Percentiles rank a stretch among this genome's conserved stretches.
Conservation (phyloP, 2,113 vertebrate genomes). For the Onychostoma macrolepis region DNA sequence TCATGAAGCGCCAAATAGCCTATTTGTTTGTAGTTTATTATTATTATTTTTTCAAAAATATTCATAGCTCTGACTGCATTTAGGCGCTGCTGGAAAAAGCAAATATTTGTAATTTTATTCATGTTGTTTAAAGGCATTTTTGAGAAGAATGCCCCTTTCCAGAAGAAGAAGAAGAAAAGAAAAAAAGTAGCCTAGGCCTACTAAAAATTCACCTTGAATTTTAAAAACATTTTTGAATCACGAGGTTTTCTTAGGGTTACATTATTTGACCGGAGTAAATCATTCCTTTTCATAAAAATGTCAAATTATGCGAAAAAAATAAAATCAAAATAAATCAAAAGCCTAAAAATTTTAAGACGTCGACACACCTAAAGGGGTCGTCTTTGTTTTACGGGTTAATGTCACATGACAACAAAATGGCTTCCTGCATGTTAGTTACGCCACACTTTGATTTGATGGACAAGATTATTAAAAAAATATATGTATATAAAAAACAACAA, state of each 20-base stretch:
- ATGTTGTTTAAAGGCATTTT: not conserved
- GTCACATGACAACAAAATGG: slow-evolving; percentile 13
- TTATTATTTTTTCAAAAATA: not conserved
- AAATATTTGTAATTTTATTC: not conserved
- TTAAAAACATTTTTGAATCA: not conserved
- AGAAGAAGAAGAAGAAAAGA: too few species aligned
- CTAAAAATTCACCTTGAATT: not conserved
- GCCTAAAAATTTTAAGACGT: not conserved
- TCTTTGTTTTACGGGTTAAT: not conserved
- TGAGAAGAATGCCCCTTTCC: not conserved
- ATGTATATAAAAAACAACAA: not conserved
- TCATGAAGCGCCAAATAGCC: not conserved
- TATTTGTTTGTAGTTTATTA: not conserved
- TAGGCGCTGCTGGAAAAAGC: not conserved
- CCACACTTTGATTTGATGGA: not conserved
- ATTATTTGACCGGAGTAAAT: not conserved
- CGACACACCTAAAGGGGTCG: not conserved
- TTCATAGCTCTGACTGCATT: not conserved
- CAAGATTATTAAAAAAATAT: too few species aligned
- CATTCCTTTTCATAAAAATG: not conserved
- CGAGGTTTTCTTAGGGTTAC: not conserved
- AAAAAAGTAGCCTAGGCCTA: not conserved
- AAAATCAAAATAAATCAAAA: not conserved
- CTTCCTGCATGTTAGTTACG: not conserved
- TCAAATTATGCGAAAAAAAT: not conserved